Percentiles rank a stretch among this genome's conserved stretches.
Evolutionary conservation across 1,140 invertebrate species (phyloP).

Genomic region (Sminthurinus signatus): DNA sequence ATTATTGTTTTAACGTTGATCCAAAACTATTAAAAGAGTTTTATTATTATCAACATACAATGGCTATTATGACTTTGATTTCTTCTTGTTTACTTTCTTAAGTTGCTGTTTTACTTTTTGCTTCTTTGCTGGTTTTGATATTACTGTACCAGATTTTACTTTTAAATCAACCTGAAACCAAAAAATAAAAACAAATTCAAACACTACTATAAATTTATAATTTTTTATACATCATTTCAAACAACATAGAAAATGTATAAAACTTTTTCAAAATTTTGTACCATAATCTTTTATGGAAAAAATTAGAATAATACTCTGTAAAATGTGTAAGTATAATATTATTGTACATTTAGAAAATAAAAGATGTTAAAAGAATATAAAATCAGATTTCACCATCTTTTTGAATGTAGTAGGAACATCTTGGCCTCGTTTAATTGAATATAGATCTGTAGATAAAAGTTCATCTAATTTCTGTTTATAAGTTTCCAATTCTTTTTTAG

Average conservation of each 20-base stretch:
- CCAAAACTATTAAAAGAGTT: too few species aligned
- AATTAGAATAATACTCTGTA: neutral
- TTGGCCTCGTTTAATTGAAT: neutral
- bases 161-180: too few species aligned
- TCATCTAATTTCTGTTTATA: constrained; percentile 21
- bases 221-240: neutral
- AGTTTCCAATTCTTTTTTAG: constrained; percentile 26
- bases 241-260: neutral
- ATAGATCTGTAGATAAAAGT: neutral
- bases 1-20: too few species aligned
- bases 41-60: too few species aligned
- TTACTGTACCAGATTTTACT: too few species aligned
- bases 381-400: neutral
- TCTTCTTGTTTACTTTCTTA: too few species aligned
- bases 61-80: too few species aligned
- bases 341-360: neutral
- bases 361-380: neutral
- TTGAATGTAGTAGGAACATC: neutral
- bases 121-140: too few species aligned
- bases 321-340: neutral
- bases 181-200: too few species aligned
- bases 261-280: neutral
- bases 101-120: too few species aligned
- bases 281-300: neutral
- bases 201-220: neutral